Conservation (phyloP, 2,113 vertebrate species). For the Sinocyclocheilus grahami region DNA sequence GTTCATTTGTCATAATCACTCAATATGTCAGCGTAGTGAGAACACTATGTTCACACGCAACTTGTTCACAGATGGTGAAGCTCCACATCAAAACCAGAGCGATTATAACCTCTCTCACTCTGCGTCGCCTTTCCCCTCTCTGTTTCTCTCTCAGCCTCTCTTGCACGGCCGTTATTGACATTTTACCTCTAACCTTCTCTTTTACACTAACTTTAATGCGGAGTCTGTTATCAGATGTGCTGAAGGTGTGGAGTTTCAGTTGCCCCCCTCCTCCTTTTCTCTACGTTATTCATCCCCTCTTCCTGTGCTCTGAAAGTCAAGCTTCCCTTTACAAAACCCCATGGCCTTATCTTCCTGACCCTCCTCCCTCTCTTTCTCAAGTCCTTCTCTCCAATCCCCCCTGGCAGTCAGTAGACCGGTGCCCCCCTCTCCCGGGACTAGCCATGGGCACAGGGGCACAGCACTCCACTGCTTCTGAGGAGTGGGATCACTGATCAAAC, state of each 20-base stretch:
- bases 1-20: conserved; percentile 76
- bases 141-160: conserved; percentile 62
- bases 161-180: conserved; percentile 69
- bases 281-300: conserved; percentile 80
- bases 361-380: conserved; percentile 74
- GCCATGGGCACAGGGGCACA: conserved; percentile 57
- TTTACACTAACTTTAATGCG: conserved; percentile 77
- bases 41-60: conserved; percentile 16
- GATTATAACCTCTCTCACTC: conserved; percentile 43
- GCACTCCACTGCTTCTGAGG: conserved; percentile 47
- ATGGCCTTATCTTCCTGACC: conserved; percentile 83
- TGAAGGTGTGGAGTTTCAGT: conserved; percentile 83
- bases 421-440: conserved; percentile 61
- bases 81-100: conserved; percentile 63
- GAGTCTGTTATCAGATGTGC: conserved; percentile 84
- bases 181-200: conserved; percentile 79
- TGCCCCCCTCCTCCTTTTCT: conserved; percentile 74
- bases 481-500: conserved; percentile 61
- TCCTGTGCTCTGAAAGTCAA: conserved; percentile 89
- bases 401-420: conserved; percentile 65
- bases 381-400: conserved; percentile 67
- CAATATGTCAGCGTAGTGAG: conserved; percentile 63
- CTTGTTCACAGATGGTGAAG: conserved; percentile 66
- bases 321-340: conserved; percentile 83
- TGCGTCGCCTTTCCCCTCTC: conserved; percentile 39